A percentile compares a stretch with the other conserved stretches of the same genome.
Conservation (phyloP, 1,140 invertebrate species). For the Drosophila teissieri region DNA sequence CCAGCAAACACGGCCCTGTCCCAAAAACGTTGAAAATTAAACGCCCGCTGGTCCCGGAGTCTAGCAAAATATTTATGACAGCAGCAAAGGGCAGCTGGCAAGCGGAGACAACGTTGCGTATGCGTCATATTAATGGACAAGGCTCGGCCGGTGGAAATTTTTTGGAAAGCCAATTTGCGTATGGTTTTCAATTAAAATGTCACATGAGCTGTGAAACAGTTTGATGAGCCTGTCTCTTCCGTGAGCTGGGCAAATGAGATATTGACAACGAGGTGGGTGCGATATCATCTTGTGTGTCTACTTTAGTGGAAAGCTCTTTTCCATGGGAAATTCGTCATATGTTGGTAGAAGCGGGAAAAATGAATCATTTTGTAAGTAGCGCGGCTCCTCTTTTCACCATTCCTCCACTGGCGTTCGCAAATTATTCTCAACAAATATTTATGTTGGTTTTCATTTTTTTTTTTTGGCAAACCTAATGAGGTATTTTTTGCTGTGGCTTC, state of each 20-base stretch:
- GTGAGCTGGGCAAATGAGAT: slow-evolving; percentile 19
- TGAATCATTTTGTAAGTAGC: slow-evolving; percentile 5
- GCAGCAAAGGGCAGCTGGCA: slow-evolving; percentile 3
- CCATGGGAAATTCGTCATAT: slow-evolving; percentile 38
- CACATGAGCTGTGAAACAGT: slow-evolving; percentile 44
- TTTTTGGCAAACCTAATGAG: slow-evolving; percentile 55
- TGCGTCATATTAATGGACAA: slow-evolving; percentile 51
- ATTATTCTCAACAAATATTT: slow-evolving; percentile 54
- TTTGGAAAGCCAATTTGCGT: slow-evolving; percentile 45
- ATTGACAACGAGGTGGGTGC: slow-evolving; percentile 8
- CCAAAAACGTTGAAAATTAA: slow-evolving; percentile 18
- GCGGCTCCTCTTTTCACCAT: background rate
- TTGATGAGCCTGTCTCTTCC: slow-evolving; percentile 37
- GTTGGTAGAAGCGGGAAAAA: slow-evolving; percentile 6
- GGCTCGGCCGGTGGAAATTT: slow-evolving; percentile 16
- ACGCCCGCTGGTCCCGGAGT: slow-evolving; percentile 1
- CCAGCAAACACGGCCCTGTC: slow-evolving; percentile 19
- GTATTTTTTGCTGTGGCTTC: slow-evolving; percentile 48
- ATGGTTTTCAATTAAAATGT: slow-evolving; percentile 63
- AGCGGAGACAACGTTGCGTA: slow-evolving; percentile 39
- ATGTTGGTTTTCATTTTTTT: slow-evolving; percentile 22
- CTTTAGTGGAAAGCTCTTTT: background rate
- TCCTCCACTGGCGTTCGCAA: slow-evolving; percentile 27
- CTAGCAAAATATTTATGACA: slow-evolving; percentile 46
- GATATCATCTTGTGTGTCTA: slow-evolving; percentile 14